These are phyloP conservation scores for Barbus barbus DNA, from an alignment of 2,113 vertebrate species.

Conservation along the genomic window DNA sequence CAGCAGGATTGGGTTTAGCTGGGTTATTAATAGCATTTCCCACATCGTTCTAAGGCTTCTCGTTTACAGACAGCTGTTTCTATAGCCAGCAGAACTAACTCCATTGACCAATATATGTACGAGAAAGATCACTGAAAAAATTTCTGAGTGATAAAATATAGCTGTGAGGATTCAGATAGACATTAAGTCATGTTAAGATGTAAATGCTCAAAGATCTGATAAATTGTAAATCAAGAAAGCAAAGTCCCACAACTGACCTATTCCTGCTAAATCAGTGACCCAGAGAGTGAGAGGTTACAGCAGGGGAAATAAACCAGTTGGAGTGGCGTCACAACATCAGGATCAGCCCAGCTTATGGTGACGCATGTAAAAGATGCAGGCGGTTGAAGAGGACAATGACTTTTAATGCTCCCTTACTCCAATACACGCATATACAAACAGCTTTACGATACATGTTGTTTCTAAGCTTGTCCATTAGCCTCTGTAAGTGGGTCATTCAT, in stretches of 20 bases:
- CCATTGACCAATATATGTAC: not conserved
- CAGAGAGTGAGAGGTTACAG: slow-evolving; percentile 2
- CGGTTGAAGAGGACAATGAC: slow-evolving; percentile 1
- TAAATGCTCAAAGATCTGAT: not conserved
- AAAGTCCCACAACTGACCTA: not conserved
- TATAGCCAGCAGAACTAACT: not conserved
- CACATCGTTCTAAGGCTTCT: not conserved
- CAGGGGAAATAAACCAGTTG: slow-evolving; percentile 20
- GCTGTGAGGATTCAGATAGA: not conserved
- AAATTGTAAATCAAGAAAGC: not conserved
- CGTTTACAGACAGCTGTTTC: slow-evolving; percentile 42
- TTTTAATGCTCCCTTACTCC: not conserved
- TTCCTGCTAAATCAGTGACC: not conserved
- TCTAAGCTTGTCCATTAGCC: not conserved
- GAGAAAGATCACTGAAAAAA: not conserved
- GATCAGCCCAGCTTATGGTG: no score
- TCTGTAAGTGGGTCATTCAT: not conserved
- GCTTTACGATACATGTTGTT: not conserved
- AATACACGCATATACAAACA: not conserved
- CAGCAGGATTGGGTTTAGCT: slow-evolving; percentile 41
- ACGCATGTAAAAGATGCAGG: no score
- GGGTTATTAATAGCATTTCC: slow-evolving; percentile 52
- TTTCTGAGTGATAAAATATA: not conserved
- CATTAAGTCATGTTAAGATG: not conserved
- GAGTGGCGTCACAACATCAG: not conserved